Conservation (phyloP, 2,797 vertebrate genomes). For the Moxostoma hubbsi region DNA sequence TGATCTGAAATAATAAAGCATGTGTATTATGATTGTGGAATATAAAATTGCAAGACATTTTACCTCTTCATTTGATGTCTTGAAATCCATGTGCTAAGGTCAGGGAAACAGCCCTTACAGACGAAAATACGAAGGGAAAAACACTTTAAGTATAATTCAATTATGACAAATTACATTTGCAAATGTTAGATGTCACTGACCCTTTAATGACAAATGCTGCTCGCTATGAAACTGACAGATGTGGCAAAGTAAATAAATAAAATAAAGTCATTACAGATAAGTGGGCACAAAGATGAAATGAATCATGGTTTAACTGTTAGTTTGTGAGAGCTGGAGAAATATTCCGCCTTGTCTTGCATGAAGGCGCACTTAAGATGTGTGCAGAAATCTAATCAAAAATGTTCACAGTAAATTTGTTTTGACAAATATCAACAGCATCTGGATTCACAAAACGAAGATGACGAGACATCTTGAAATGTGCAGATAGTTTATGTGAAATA, state of each 20-base stretch:
- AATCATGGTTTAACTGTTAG: not conserved
- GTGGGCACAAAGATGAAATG: not conserved
- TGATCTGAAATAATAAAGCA: not conserved
- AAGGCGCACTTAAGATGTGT: not conserved
- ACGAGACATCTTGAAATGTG: not conserved
- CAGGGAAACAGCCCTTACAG: slow-evolving; percentile 80
- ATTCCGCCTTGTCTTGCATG: not conserved
- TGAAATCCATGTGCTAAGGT: slow-evolving; percentile 99
- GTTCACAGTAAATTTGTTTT: slow-evolving; percentile 16
- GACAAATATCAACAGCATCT: slow-evolving; percentile 3
- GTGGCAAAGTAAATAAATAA: not conserved
- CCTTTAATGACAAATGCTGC: no score
- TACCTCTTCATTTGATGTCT: slow-evolving; percentile 98
- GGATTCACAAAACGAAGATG: not conserved
- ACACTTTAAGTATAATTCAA: not conserved
- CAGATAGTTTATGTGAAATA: not conserved
- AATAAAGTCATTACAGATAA: slow-evolving; percentile 3
- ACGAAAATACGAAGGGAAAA: slow-evolving; percentile 4
- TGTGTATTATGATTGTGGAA: not conserved
- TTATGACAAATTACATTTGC: not conserved
- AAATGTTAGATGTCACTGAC: not conserved
- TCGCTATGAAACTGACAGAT: not conserved
- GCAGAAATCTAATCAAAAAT: slow-evolving; percentile 22
- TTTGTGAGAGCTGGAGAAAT: not conserved
- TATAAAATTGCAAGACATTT: slow-evolving; percentile 48